These are phyloP conservation scores for Lasioglossum pauxillum DNA, from an alignment of 2,888 invertebrate genomes.

Conservation along the genomic window DNA sequence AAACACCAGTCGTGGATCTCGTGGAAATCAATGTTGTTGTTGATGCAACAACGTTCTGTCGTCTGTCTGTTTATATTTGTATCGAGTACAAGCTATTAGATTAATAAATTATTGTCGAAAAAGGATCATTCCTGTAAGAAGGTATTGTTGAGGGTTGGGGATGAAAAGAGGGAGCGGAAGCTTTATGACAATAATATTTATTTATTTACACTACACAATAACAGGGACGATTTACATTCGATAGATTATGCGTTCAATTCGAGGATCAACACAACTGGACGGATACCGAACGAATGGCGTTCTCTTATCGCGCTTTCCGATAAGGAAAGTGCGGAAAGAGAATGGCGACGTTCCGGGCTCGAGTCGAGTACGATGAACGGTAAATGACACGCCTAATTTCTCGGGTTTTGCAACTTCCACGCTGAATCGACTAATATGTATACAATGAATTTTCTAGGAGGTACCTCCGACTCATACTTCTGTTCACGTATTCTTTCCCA, in stretches of 20 bases:
- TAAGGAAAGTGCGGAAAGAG: conserved; percentile 21
- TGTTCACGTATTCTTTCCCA: not conserved
- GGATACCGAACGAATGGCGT: conserved; percentile 6
- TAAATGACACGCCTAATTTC: not conserved
- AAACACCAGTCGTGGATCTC: conserved; percentile 11
- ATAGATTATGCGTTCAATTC: conserved; percentile 58
- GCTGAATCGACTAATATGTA: not conserved
- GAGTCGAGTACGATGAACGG: conserved; percentile 35
- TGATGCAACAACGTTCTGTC: not conserved
- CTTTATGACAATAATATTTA: conserved; percentile 82
- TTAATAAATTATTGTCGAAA: conserved; percentile 25
- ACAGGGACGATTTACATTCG: conserved; percentile 77
- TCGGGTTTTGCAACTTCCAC: not conserved
- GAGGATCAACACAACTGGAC: conserved; percentile 35
- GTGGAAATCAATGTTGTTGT: not conserved
- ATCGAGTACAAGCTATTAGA: not conserved
- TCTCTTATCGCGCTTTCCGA: conserved; percentile 41
- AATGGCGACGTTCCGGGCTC: conserved; percentile 18
- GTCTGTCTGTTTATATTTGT: conserved; percentile 13
- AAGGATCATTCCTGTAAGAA: not conserved
- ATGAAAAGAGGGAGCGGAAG: not conserved
- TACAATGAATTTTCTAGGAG: not conserved
- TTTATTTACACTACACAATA: conserved; percentile 84
- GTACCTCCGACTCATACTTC: not conserved
- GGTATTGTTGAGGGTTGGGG: not conserved